These are phyloP conservation scores for Clepsis dumicolana DNA, from an alignment of 2,888 invertebrate genomes.

Conservation along the genomic window DNA sequence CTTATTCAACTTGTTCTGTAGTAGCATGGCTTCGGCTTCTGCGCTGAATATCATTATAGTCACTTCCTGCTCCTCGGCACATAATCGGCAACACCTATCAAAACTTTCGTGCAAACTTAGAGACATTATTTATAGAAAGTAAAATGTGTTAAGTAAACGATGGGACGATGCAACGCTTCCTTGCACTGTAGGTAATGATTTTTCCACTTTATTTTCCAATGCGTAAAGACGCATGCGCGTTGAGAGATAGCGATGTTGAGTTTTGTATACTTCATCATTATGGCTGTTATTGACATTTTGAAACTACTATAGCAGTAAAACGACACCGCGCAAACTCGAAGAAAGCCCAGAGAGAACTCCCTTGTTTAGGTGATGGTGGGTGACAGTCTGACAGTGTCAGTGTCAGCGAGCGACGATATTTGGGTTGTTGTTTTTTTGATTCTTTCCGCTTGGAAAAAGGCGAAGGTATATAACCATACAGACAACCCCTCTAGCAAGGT, in stretches of 20 bases:
- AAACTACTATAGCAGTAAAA: constrained; percentile 40
- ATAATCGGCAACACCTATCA: constrained; percentile 87
- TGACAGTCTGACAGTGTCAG: neutral
- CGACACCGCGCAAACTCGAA: constrained; percentile 41
- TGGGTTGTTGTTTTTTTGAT: no score
- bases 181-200: constrained; percentile 68
- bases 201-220: constrained; percentile 58
- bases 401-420: no score
- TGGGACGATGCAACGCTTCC: constrained; percentile 32
- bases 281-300: constrained; percentile 65
- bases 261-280: constrained; percentile 60
- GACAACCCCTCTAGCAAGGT: no score
- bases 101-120: constrained; percentile 61
- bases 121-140: constrained; percentile 53
- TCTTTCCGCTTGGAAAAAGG: no score
- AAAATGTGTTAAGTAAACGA: constrained; percentile 49
- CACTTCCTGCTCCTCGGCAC: constrained; percentile 86
- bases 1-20: constrained; percentile 89
- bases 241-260: constrained; percentile 59
- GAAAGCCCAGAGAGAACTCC: constrained; percentile 28
- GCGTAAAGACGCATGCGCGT: constrained; percentile 70
- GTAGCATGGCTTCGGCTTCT: constrained; percentile 88
- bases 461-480: no score
- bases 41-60: constrained; percentile 88
- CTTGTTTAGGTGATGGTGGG: constrained; percentile 17